Evolutionary conservation across 2,888 invertebrate genomes (phyloP).

Genomic region (Blera fallax): DNA sequence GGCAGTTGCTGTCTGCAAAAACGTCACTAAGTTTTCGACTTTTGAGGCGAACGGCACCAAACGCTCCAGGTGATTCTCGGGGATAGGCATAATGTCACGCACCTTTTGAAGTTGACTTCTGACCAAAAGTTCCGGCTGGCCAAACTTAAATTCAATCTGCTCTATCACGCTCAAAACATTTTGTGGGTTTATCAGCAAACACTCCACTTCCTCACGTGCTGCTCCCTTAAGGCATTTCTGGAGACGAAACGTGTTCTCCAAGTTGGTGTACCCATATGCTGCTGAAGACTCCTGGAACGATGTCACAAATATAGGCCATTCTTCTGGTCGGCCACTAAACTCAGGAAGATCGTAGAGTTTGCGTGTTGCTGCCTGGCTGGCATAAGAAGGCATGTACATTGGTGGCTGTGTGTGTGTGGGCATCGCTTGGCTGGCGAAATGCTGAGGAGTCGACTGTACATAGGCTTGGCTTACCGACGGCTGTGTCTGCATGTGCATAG

Average conservation of each 20-base stretch:
- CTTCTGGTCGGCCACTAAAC: no score
- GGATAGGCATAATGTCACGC: not conserved
- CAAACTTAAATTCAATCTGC: not conserved
- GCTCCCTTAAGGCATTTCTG: not conserved
- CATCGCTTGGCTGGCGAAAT: no score
- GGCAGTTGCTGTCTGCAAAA: not conserved
- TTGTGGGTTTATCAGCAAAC: not conserved
- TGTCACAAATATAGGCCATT: not conserved
- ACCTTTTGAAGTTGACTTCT: not conserved
- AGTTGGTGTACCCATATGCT: not conserved
- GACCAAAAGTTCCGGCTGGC: not conserved
- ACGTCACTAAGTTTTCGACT: not conserved
- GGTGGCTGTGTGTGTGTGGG: no score
- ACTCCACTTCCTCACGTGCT: constrained; percentile 1
- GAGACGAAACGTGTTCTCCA: not conserved
- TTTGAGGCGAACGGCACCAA: not conserved
- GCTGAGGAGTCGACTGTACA: no score
- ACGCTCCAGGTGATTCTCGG: not conserved
- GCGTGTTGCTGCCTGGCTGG: no score
- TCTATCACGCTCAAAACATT: not conserved
- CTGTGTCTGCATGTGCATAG: no score
- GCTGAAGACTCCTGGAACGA: not conserved
- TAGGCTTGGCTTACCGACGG: no score
- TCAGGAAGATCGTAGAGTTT: no score
- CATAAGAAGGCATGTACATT: no score